phyloP scores from a whole-genome alignment of 2,113 vertebrate genomes.

The Takifugu flavidus region DNA sequence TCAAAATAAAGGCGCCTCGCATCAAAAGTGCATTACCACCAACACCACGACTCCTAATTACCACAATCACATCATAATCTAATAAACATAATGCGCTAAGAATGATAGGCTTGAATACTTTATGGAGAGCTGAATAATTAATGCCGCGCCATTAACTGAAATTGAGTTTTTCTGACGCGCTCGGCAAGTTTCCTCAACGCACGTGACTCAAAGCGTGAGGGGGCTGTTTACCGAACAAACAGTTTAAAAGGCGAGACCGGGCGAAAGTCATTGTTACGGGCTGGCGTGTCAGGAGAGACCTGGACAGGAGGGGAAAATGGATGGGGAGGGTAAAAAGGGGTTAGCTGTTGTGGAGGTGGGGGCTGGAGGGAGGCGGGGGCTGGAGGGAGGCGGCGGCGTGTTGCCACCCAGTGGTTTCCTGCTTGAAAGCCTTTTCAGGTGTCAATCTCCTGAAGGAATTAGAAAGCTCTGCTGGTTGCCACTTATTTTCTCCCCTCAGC shows the following conservation, averaged over 20 bases:
- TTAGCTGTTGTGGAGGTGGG: neutral
- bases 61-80: slow-evolving; percentile 50
- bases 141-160: slow-evolving; percentile 37
- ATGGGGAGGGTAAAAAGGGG: neutral
- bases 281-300: neutral
- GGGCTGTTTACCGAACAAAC: neutral
- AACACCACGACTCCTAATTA: slow-evolving; percentile 29
- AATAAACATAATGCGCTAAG: slow-evolving; percentile 57
- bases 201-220: neutral
- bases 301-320: neutral
- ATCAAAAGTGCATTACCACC: slow-evolving; percentile 31
- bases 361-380: slow-evolving; percentile 10
- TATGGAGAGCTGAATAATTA: slow-evolving; percentile 57
- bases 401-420: slow-evolving; percentile 52
- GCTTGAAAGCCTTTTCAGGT: slow-evolving; percentile 74
- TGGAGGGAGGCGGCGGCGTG: slow-evolving; percentile 29
- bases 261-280: slow-evolving; percentile 13
- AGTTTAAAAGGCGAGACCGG: slow-evolving; percentile 7
- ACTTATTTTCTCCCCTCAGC: slow-evolving; percentile 62
- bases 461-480: slow-evolving; percentile 65
- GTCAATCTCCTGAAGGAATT: slow-evolving; percentile 70
- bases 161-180: slow-evolving; percentile 36
- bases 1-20: slow-evolving; percentile 11
- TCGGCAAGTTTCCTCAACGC: slow-evolving; percentile 16
- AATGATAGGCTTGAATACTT: slow-evolving; percentile 51